phyloP scores from a whole-genome alignment of 2,113 vertebrate genomes.

The Phylloscopus trochilus region DNA sequence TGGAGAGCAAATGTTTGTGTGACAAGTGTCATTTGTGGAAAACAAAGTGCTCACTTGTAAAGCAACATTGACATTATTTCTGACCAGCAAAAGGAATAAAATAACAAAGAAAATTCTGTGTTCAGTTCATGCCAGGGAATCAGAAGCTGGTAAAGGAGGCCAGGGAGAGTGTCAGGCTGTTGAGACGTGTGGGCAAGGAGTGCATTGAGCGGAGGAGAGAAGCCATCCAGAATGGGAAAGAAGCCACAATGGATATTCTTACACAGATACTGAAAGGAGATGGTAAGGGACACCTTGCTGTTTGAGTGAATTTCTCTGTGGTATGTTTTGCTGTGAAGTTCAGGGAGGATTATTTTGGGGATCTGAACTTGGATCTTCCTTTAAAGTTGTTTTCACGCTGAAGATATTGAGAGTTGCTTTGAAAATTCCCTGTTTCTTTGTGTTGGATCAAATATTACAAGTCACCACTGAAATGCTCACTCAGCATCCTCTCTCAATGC shows the following conservation, averaged over 20 bases:
- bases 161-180: slow-evolving; percentile 72
- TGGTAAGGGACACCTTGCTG: background rate
- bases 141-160: slow-evolving; percentile 74
- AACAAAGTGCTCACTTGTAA: background rate
- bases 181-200: slow-evolving; percentile 80
- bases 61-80: background rate
- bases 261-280: slow-evolving; percentile 85
- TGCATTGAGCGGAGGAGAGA: slow-evolving; percentile 80
- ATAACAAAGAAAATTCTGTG: background rate
- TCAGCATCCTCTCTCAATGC: accelerated
- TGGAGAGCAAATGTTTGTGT: background rate
- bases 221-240: slow-evolving; percentile 76
- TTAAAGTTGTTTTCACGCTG: background rate
- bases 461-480: background rate
- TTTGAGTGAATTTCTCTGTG: background rate
- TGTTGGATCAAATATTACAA: background rate
- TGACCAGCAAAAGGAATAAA: background rate
- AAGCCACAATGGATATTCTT: slow-evolving; percentile 83
- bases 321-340: background rate
- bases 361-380: background rate
- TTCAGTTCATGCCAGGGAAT: slow-evolving; percentile 76
- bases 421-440: background rate
- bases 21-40: background rate
- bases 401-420: background rate
- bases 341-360: background rate